Evolutionary conservation across 2,113 vertebrate species (phyloP).

Genomic region (human (Homo sapiens)): DNA sequence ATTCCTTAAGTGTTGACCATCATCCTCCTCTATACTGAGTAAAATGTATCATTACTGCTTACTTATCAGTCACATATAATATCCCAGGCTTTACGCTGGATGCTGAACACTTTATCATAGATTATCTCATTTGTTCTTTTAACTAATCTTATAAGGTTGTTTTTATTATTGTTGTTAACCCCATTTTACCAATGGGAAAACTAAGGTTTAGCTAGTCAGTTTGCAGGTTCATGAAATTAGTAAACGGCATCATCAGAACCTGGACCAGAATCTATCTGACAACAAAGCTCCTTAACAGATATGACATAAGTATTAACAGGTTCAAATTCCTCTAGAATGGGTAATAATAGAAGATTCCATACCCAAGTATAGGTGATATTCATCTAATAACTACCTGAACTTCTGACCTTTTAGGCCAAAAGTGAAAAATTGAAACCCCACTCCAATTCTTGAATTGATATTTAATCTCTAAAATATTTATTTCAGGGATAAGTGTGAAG

Average conservation of each 20-base stretch:
- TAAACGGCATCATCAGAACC: background rate
- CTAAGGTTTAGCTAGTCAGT: background rate
- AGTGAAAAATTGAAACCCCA: background rate
- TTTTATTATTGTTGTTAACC: background rate
- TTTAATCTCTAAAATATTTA: background rate
- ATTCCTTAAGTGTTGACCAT: background rate
- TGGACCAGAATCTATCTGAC: background rate
- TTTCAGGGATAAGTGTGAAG: background rate
- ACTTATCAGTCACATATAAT: background rate
- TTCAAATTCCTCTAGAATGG: background rate
- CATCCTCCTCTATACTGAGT: background rate
- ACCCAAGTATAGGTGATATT: background rate
- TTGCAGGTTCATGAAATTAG: background rate
- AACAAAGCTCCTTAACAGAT: background rate
- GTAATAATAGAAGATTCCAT: background rate
- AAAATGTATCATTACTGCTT: background rate
- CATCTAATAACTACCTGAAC: background rate
- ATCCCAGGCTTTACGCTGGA: background rate
- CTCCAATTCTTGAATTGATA: background rate
- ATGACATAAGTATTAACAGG: background rate
- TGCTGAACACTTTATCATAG: background rate
- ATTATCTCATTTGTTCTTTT: background rate
- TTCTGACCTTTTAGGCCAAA: background rate
- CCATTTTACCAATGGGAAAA: conserved; percentile 20
- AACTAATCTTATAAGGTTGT: background rate